These are phyloP conservation scores for Tamias sibiricus DNA, from an alignment of 2,113 vertebrate species.

Conservation along the genomic window DNA sequence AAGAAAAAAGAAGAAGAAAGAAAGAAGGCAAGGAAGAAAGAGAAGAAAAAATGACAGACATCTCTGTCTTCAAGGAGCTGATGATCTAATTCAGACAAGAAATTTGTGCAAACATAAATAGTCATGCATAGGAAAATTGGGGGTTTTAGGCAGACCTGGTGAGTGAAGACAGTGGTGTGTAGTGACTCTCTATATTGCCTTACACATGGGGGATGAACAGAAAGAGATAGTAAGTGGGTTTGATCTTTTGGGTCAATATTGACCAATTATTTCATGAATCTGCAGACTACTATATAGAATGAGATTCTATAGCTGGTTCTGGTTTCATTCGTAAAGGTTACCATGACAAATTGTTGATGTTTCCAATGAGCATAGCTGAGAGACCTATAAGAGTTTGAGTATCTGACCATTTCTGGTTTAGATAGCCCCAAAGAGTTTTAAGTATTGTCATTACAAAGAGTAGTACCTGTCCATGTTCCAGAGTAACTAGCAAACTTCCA, in stretches of 20 bases:
- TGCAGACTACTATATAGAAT: background rate
- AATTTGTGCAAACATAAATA: background rate
- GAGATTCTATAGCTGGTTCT: background rate
- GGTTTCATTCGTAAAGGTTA: background rate
- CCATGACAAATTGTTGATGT: background rate
- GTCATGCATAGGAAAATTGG: background rate
- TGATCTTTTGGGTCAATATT: background rate
- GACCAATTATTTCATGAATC: background rate
- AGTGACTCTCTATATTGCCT: background rate
- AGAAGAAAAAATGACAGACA: background rate
- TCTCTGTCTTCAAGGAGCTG: background rate
- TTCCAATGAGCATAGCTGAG: background rate
- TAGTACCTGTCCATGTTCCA: background rate
- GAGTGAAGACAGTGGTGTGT: fast-evolving
- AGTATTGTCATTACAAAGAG: background rate
- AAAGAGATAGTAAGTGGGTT: background rate
- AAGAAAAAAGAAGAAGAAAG: too few relatives aligned
- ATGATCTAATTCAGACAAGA: background rate
- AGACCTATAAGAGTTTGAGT: background rate
- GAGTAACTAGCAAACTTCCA: background rate
- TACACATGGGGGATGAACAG: background rate
- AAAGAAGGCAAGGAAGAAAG: too few relatives aligned
- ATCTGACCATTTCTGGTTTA: constrained; percentile 43
- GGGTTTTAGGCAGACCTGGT: background rate
- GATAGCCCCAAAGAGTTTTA: background rate